Conservation (phyloP, 2,797 vertebrate species). For the Enteromius trimaculatus region DNA sequence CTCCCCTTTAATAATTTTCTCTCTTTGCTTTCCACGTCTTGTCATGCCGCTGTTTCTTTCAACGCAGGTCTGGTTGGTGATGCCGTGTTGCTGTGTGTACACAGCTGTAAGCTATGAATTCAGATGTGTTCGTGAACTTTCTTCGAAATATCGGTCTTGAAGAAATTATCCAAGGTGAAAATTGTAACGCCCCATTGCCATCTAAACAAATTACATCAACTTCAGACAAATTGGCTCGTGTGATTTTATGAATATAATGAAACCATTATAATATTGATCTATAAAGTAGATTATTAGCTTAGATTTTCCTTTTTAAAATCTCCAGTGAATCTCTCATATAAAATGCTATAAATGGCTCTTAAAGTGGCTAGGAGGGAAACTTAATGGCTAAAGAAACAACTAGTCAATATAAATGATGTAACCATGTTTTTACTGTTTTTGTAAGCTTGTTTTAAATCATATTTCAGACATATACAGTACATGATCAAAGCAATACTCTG, state of each 20-base stretch:
- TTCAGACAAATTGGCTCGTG: conserved; percentile 6
- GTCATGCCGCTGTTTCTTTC: conserved; percentile 16
- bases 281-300: neutral
- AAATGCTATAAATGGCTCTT: neutral
- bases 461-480: neutral
- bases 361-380: neutral
- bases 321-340: neutral
- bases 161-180: conserved; percentile 30
- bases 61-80: neutral
- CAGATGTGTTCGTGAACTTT: conserved; percentile 11
- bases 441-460: conserved; percentile 3
- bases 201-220: conserved; percentile 26
- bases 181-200: neutral
- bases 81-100: conserved; percentile 31
- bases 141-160: conserved; percentile 22
- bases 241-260: neutral
- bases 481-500: neutral
- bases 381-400: neutral
- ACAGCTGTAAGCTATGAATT: conserved; percentile 48
- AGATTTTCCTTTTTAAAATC: neutral
- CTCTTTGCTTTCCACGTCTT: conserved; percentile 28
- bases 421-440: neutral
- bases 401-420: neutral
- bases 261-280: neutral
- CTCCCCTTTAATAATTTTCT: conserved; percentile 30